phyloP scores from a whole-genome alignment of 2,797 vertebrate species.

The Tokudaia tokunoshimensis region DNA sequence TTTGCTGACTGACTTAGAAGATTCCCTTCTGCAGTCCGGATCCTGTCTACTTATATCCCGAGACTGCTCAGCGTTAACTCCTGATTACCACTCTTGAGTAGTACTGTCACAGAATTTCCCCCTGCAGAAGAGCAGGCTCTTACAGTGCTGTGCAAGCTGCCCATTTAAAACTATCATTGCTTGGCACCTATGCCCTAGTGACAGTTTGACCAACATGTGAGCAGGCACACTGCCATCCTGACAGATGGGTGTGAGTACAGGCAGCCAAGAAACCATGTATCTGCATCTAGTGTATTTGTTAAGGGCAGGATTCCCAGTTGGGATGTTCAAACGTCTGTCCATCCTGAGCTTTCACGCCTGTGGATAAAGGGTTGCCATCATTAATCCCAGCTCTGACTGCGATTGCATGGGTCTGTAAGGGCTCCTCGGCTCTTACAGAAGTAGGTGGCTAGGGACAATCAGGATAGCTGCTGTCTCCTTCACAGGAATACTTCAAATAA shows the following conservation, averaged over 20 bases:
- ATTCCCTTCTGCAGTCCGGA: not conserved
- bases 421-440: constrained; percentile 66
- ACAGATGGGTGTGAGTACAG: constrained; percentile 87
- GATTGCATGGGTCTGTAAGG: constrained; percentile 73
- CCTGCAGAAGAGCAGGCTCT: constrained; percentile 80
- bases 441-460: constrained; percentile 65
- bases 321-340: constrained; percentile 88
- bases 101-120: constrained; percentile 77
- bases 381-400: constrained; percentile 69
- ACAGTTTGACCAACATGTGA: constrained; percentile 90
- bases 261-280: constrained; percentile 89
- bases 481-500: constrained; percentile 65
- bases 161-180: constrained; percentile 88
- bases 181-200: constrained; percentile 89
- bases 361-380: constrained; percentile 83
- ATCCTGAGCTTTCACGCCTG: constrained; percentile 86
- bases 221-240: constrained; percentile 88
- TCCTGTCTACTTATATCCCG: constrained; percentile 37
- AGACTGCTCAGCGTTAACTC: constrained; percentile 69
- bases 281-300: constrained; percentile 89
- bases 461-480: constrained; percentile 68
- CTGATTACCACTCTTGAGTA: constrained; percentile 74
- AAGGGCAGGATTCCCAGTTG: constrained; percentile 88
- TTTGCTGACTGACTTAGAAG: constrained; percentile 39
- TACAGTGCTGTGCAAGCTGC: constrained; percentile 83